Evolutionary conservation across 2,113 vertebrate genomes (phyloP).

Genomic region (Lipotes vexillifer): DNA sequence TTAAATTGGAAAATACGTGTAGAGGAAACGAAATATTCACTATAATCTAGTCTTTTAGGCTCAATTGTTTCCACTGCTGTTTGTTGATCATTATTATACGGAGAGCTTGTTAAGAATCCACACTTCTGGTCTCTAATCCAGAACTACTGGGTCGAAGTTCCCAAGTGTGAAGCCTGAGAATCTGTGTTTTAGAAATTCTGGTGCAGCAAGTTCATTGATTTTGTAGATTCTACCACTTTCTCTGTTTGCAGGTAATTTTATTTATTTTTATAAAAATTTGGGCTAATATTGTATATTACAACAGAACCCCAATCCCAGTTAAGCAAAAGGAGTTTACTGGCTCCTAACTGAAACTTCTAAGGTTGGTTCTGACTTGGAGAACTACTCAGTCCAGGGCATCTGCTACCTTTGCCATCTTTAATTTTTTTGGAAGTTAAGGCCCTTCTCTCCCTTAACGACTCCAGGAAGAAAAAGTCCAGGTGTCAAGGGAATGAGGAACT

Average conservation of each 20-base stretch:
- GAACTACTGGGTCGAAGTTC: neutral
- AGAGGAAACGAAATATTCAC: neutral
- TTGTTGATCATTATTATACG: neutral
- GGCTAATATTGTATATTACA: neutral
- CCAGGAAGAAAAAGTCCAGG: neutral
- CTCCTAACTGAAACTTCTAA: neutral
- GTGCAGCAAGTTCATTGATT: neutral
- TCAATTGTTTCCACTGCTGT: neutral
- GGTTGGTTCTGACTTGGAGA: neutral
- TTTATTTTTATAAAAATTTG: neutral
- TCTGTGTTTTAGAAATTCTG: neutral
- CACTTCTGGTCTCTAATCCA: neutral
- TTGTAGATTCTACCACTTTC: neutral
- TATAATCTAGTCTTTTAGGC: neutral
- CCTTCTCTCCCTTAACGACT: neutral
- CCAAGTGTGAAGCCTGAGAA: neutral
- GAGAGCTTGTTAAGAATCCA: neutral
- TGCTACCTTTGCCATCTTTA: neutral
- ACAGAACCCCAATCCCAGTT: neutral
- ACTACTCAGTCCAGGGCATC: neutral
- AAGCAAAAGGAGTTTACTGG: neutral
- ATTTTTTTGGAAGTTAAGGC: neutral
- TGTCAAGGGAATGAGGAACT: neutral
- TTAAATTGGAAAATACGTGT: neutral
- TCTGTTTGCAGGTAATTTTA: neutral